phyloP scores from a whole-genome alignment of 2,113 vertebrate genomes.

The Erythrolamprus reginae region DNA sequence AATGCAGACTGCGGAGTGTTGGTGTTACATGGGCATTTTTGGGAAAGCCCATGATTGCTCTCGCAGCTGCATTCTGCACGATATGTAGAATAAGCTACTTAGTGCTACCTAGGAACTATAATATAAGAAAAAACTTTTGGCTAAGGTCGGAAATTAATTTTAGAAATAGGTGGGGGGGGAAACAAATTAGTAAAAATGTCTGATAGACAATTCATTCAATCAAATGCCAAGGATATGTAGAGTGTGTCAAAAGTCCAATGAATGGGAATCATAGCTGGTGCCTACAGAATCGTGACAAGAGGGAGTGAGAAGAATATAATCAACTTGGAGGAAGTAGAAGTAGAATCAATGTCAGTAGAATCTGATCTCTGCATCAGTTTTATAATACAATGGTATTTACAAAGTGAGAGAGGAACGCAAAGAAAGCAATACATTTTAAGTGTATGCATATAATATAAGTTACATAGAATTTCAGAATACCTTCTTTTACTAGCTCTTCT shows the following conservation, averaged over 20 bases:
- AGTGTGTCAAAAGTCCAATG: not conserved
- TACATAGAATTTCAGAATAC: conserved; percentile 53
- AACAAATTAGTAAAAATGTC: not conserved
- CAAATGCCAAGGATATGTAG: not conserved
- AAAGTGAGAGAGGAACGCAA: not conserved
- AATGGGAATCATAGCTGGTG: not conserved
- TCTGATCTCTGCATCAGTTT: not conserved
- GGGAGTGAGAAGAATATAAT: not conserved
- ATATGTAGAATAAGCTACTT: too few relatives aligned
- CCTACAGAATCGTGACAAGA: not conserved
- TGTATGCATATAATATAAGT: not conserved
- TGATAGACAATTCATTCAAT: not conserved
- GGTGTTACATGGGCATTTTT: too few relatives aligned
- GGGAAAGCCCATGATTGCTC: too few relatives aligned
- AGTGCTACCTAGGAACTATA: not conserved
- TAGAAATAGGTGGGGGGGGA: not conserved
- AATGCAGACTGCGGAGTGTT: too few relatives aligned
- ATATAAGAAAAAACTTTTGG: not conserved
- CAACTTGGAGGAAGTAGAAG: not conserved
- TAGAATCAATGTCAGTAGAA: not conserved
- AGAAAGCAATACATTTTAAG: not conserved
- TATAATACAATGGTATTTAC: not conserved
- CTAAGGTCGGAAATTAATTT: not conserved
- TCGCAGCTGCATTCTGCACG: too few relatives aligned
- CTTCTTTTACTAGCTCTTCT: conserved; percentile 80